Conservation (phyloP, 2,797 vertebrate genomes). For the Sebastiscus tertius region DNA sequence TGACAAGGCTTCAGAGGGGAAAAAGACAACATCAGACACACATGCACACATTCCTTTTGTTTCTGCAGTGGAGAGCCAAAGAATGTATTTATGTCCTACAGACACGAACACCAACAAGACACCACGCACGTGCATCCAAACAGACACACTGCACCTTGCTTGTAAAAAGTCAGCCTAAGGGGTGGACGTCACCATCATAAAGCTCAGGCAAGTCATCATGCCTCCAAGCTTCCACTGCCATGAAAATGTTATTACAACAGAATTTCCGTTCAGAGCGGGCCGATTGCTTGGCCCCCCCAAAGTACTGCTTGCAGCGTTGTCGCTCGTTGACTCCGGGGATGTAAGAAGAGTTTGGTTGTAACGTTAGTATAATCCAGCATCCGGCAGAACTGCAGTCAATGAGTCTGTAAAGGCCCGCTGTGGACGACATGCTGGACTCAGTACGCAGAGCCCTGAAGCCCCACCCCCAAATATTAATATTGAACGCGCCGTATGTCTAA, state of each 20-base stretch:
- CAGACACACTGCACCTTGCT: neutral
- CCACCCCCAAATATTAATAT: neutral
- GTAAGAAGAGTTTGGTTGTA: too few species aligned
- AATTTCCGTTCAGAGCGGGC: neutral
- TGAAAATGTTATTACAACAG: neutral
- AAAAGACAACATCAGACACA: conserved; percentile 51
- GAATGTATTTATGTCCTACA: conserved; percentile 4
- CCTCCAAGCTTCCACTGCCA: neutral
- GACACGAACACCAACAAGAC: conserved; percentile 2
- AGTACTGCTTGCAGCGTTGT: neutral
- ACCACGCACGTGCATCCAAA: conserved; percentile 5
- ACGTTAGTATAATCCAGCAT: neutral
- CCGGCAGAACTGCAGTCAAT: neutral
- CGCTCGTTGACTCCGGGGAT: too few species aligned
- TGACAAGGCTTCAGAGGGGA: conserved; percentile 56
- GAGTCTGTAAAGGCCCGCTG: neutral
- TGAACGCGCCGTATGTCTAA: neutral
- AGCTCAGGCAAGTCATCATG: neutral
- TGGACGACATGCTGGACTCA: neutral
- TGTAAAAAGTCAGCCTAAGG: neutral
- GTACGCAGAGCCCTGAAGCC: neutral
- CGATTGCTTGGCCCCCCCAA: neutral
- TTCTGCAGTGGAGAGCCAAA: conserved; percentile 26
- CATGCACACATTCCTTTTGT: conserved; percentile 20
- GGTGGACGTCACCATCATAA: neutral